phyloP scores from a whole-genome alignment of 2,888 invertebrate species.

The Luperina testacea region DNA sequence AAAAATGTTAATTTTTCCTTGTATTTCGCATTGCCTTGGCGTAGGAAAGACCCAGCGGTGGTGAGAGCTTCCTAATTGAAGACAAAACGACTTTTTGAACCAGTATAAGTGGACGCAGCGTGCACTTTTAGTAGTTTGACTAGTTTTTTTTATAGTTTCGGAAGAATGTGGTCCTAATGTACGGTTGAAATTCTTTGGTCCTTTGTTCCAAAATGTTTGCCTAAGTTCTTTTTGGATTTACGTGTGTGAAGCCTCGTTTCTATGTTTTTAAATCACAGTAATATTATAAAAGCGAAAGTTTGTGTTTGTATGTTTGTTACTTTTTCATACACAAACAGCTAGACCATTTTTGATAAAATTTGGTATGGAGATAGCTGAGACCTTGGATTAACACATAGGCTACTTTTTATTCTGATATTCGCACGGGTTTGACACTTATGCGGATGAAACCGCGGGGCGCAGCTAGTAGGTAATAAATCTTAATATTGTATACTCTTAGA shows the following conservation, averaged over 20 bases:
- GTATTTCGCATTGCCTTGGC: conserved; percentile 51
- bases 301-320: too few relatives aligned
- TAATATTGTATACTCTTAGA: neutral
- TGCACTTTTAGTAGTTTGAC: conserved; percentile 21
- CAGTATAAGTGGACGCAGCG: conserved; percentile 16
- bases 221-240: neutral
- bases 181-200: conserved; percentile 4
- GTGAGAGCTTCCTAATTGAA: conserved; percentile 49
- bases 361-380: too few relatives aligned
- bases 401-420: too few relatives aligned
- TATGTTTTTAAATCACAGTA: neutral
- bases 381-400: too few relatives aligned
- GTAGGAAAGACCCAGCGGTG: conserved; percentile 47
- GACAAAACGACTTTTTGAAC: conserved; percentile 49
- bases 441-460: too few relatives aligned
- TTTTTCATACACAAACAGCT: too few relatives aligned
- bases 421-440: too few relatives aligned
- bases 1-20: conserved; percentile 47
- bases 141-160: conserved; percentile 40
- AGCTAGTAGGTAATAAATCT: neutral
- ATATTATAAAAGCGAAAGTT: too few relatives aligned
- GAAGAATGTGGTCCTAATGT: conserved; percentile 29
- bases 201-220: conserved; percentile 3
- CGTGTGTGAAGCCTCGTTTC: neutral
- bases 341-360: too few relatives aligned